These are phyloP conservation scores for Odontophorus gujanensis DNA, from an alignment of 2,113 vertebrate species.

Conservation along the genomic window DNA sequence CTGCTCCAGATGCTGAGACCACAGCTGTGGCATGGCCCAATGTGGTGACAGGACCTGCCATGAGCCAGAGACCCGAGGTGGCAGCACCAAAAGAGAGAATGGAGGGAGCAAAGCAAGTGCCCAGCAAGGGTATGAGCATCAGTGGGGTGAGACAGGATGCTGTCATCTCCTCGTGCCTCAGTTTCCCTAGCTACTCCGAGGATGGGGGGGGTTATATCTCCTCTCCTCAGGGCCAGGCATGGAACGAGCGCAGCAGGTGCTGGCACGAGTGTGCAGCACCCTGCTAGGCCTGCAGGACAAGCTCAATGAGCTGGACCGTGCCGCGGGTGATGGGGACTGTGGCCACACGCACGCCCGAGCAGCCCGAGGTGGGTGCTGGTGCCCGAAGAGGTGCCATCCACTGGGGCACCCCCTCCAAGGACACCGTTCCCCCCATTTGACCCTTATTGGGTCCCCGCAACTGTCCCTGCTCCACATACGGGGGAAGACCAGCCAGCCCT, in stretches of 20 bases:
- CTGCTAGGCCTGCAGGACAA: constrained; percentile 82
- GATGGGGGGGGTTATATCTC: accelerated
- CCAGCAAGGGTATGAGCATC: constrained; percentile 50
- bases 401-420: background rate
- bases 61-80: constrained; percentile 63
- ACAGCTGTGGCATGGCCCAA: constrained; percentile 88
- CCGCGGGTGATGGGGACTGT: constrained; percentile 91
- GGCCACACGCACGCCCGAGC: constrained; percentile 90
- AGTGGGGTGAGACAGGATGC: too few species aligned
- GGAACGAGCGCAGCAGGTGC: constrained; percentile 18
- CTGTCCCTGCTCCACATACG: too few species aligned
- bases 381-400: accelerated
- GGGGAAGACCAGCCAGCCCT: too few species aligned
- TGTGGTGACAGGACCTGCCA: constrained; percentile 58
- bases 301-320: constrained; percentile 90
- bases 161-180: accelerated
- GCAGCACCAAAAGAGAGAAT: constrained; percentile 10
- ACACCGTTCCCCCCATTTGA: too few species aligned
- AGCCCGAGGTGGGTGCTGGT: constrained; percentile 80
- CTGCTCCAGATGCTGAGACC: constrained; percentile 84
- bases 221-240: constrained; percentile 67
- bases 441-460: too few species aligned
- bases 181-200: accelerated
- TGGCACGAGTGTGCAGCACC: constrained; percentile 80
- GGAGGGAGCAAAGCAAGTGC: background rate